A percentile compares a stretch with the other conserved stretches of the same genome.
Conservation (phyloP, 2,113 vertebrate species). For the Perca fluviatilis region DNA sequence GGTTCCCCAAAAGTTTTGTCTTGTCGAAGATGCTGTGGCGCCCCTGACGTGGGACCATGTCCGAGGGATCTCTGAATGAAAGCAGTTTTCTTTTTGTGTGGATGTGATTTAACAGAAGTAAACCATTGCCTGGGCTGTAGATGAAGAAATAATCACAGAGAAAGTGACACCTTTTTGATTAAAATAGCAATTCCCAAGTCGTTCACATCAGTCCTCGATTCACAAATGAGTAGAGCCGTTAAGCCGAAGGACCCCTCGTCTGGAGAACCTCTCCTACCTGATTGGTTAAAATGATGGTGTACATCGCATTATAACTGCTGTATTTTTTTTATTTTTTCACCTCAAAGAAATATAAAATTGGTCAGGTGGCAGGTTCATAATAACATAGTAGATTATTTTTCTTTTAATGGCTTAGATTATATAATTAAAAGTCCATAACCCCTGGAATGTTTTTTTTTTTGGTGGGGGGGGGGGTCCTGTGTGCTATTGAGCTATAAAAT, state of each 20-base stretch:
- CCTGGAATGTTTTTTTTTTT: conserved; percentile 48
- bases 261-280: conserved; percentile 30
- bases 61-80: background rate
- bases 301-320: conserved; percentile 29
- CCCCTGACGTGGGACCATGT: background rate
- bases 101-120: conserved; percentile 10
- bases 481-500: conserved; percentile 67
- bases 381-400: conserved; percentile 29
- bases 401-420: conserved; percentile 52
- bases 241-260: conserved; percentile 11
- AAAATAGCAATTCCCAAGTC: background rate
- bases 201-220: conserved; percentile 8
- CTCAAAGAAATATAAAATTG: conserved; percentile 56
- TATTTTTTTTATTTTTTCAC: conserved; percentile 40
- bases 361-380: conserved; percentile 22
- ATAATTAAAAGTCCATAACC: conserved; percentile 37
- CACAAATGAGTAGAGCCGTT: background rate
- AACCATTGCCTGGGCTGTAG: background rate
- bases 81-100: background rate
- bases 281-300: conserved; percentile 36
- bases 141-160: conserved; percentile 16
- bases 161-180: conserved; percentile 14
- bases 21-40: background rate
- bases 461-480: conserved; percentile 3
- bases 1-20: conserved; percentile 4